Evolutionary conservation across 2,797 vertebrate species (phyloP).

Genomic region (Clarias pachynema): DNA sequence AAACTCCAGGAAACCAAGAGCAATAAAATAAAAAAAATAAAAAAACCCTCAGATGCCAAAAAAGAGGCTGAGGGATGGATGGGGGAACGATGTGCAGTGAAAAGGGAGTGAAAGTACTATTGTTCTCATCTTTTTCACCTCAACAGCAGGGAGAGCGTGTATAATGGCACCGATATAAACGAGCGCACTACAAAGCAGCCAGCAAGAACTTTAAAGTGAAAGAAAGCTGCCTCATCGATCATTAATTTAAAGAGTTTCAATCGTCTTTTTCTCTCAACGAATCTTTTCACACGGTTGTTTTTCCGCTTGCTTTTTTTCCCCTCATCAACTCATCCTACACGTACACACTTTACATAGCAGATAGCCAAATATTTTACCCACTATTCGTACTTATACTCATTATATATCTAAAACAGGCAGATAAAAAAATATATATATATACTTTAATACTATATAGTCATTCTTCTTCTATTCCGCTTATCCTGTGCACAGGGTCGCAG

Average conservation of each 20-base stretch:
- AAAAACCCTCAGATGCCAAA: slow-evolving; percentile 61
- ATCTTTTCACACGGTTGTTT: slow-evolving; percentile 67
- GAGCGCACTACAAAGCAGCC: slow-evolving; percentile 42
- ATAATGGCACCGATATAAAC: slow-evolving; percentile 56
- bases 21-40: slow-evolving; percentile 73
- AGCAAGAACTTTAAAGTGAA: slow-evolving; percentile 82
- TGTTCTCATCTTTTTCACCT: slow-evolving; percentile 78
- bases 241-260: slow-evolving; percentile 78
- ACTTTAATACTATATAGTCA: too few species aligned
- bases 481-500: too few species aligned
- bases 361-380: slow-evolving; percentile 2
- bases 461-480: too few species aligned
- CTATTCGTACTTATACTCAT: neutral
- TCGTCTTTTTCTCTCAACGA: slow-evolving; percentile 55
- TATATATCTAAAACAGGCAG: neutral
- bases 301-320: slow-evolving; percentile 55
- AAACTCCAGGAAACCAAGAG: slow-evolving; percentile 63
- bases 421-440: neutral
- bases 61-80: slow-evolving; percentile 69
- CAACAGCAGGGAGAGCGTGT: slow-evolving; percentile 78
- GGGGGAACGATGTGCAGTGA: slow-evolving; percentile 73
- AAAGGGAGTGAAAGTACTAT: slow-evolving; percentile 81
- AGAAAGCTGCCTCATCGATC: slow-evolving; percentile 96
- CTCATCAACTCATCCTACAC: slow-evolving; percentile 10
- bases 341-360: neutral